Evolutionary conservation across 1,140 invertebrate species (phyloP).

Genomic region (Drosophila lini): DNA sequence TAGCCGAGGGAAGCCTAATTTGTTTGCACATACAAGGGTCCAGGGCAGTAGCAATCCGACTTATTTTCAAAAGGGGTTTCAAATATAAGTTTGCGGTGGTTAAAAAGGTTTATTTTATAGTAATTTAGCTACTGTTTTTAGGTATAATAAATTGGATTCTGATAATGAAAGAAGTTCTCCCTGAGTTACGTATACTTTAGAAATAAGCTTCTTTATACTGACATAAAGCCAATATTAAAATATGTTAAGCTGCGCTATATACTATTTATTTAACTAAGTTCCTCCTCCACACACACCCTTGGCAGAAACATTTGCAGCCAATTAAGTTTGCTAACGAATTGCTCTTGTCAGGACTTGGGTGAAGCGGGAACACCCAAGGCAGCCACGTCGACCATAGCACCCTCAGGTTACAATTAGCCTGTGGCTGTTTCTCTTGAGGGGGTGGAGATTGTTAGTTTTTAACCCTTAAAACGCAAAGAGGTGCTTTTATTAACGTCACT

Average conservation of each 20-base stretch:
- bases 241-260: neutral
- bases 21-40: slow-evolving; percentile 47
- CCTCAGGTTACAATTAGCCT: slow-evolving; percentile 67
- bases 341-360: slow-evolving; percentile 20
- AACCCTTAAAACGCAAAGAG: slow-evolving; percentile 58
- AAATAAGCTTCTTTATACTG: neutral
- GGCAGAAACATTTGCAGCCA: slow-evolving; percentile 36
- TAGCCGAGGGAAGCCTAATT: slow-evolving; percentile 72
- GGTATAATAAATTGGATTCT: neutral
- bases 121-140: neutral
- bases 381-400: slow-evolving; percentile 45
- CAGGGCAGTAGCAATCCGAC: slow-evolving; percentile 14
- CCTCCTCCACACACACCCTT: slow-evolving; percentile 1
- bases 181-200: neutral
- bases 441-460: slow-evolving; percentile 45
- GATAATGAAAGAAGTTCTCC: neutral
- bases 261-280: neutral
- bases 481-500: slow-evolving; percentile 57
- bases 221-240: neutral
- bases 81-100: neutral
- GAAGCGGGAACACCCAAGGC: slow-evolving; percentile 19
- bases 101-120: neutral
- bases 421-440: slow-evolving; percentile 4
- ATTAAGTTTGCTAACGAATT: slow-evolving; percentile 66
- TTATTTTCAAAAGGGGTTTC: slow-evolving; percentile 5